Evolutionary conservation across 2,888 invertebrate genomes (phyloP), one percentile per base, ranked within the genome.

Genomic region (Onthophagus sagittarius): DNA sequence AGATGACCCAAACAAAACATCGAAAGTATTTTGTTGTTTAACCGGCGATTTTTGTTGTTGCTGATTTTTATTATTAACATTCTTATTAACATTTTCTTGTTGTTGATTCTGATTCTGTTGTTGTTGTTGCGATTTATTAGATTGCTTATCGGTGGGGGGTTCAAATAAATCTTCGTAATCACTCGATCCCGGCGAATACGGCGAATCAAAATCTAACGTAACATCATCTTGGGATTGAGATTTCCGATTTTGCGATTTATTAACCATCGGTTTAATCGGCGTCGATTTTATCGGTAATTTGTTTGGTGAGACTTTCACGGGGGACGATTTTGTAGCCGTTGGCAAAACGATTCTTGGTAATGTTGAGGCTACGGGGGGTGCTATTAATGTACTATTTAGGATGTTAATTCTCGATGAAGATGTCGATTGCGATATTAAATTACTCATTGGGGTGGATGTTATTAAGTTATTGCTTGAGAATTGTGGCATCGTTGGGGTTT

Each of bases 181-280:
- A 80, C 92, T 93, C n/a, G 94, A 94, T 67, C 94, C 95, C 0
- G 95, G 95, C 70, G 95, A 95, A 86, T 96, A 95, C 0, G 96
- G 96, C 15, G 95, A 95, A 78, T 92, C 92, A 83, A 92, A 90
- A 78, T 93, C 93, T 85, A 91, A 88, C 77, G 91, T 92, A 14
- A 85, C 85, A 75, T 86, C 87, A 15, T 81, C 81, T 65, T 82
- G 81, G 6, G 67, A 14, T 23, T 74, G 72, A 32, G 77, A 74
- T 75, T 85, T 85, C 31, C 77, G 77, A 15, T 4, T 53, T 31
- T 67, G 67, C 1, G 67, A 23, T 15, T 75, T 75, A 23, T 65
- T 74, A 15, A 89, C 89, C 78, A 88, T 88, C 23, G 89, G 88
- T 83, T 89, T 89, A 80, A 89, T 88, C 73, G 87, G 85, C 79